Percentiles rank a stretch among this genome's conserved stretches.
Evolutionary conservation across 2,113 vertebrate genomes (phyloP).

Genomic region (Muntiacus muntjak): DNA sequence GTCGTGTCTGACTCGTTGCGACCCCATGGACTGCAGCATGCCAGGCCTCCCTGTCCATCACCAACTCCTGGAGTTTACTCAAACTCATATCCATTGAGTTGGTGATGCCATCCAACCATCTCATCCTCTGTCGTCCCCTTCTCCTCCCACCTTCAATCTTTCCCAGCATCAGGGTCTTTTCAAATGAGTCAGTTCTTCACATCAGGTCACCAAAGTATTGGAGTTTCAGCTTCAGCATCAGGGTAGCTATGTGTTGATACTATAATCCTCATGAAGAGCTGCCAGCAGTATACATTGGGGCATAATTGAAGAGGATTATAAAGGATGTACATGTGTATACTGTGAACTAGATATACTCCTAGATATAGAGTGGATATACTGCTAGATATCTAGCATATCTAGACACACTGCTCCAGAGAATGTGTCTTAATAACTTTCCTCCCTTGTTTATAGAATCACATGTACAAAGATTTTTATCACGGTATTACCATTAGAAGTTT

Average conservation of each 20-base stretch:
- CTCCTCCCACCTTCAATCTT: not conserved
- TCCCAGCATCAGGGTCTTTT: not conserved
- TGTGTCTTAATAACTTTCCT: not conserved
- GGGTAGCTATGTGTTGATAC: not conserved
- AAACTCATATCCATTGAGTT: not conserved
- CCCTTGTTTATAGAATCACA: not conserved
- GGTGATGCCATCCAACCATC: not conserved
- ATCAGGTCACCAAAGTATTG: not conserved
- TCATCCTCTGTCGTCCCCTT: not conserved
- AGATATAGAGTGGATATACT: not conserved
- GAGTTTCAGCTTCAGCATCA: not conserved
- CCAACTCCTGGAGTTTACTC: not conserved
- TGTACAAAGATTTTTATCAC: not conserved
- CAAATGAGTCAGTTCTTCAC: not conserved
- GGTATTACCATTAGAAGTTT: not conserved
- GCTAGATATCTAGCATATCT: not conserved
- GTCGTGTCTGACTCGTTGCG: rapidly evolving
- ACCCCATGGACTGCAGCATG: not conserved
- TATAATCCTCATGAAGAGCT: not conserved
- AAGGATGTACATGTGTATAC: not conserved
- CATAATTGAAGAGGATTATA: not conserved
- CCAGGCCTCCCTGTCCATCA: not conserved
- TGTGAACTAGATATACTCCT: not conserved
- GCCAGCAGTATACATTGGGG: rapidly evolving
- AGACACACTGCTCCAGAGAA: not conserved